Conservation (phyloP, 2,113 vertebrate species). For the Eurystomus gularis region DNA sequence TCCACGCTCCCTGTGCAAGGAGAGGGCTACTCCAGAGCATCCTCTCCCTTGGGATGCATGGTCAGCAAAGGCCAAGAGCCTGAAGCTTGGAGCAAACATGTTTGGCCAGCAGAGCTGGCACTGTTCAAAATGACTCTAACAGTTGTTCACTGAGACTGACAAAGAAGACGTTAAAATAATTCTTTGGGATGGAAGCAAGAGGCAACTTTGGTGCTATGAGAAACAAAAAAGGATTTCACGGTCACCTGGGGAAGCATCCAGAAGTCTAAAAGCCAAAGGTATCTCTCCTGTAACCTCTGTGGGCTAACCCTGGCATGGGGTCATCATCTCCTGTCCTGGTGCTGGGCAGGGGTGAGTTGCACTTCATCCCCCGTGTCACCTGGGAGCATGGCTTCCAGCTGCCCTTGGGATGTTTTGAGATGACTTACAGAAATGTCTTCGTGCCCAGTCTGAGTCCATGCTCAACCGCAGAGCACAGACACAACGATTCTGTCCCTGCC, state of each 20-base stretch:
- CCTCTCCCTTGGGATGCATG: rapidly evolving
- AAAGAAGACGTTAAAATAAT: background rate
- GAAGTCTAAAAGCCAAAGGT: background rate
- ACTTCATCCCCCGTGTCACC: background rate
- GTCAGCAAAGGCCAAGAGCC: background rate
- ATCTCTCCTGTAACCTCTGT: background rate
- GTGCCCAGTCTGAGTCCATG: background rate
- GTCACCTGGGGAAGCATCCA: background rate
- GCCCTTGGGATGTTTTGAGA: background rate
- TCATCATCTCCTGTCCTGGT: background rate
- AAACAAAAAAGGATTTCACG: background rate
- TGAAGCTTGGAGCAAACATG: background rate
- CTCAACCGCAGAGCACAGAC: background rate
- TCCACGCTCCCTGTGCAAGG: background rate
- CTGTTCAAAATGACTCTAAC: background rate
- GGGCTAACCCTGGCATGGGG: background rate
- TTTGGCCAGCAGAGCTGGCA: background rate
- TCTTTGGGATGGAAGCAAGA: background rate
- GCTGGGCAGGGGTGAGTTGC: background rate
- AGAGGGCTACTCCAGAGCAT: background rate
- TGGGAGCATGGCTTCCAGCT: rapidly evolving
- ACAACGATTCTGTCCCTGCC: rapidly evolving
- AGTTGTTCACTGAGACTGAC: background rate
- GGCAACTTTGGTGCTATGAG: background rate
- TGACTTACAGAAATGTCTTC: background rate